These are phyloP conservation scores for Tyrannus savana DNA, from an alignment of 2,113 vertebrate genomes.

Conservation along the genomic window DNA sequence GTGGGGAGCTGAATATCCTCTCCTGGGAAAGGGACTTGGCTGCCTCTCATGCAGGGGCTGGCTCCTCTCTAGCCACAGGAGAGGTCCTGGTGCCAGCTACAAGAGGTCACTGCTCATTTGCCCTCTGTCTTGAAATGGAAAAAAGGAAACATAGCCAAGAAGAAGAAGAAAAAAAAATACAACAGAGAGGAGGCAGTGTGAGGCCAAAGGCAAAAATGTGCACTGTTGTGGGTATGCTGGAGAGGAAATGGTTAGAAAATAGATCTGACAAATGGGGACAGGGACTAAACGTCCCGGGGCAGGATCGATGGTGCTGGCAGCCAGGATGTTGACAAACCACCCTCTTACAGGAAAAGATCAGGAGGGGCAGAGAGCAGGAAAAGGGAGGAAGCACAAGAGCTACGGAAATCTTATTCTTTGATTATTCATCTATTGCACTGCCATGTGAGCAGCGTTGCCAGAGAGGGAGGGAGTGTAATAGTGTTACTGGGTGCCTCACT, in stretches of 20 bases:
- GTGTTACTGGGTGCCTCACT: not conserved
- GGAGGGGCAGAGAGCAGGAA: not conserved
- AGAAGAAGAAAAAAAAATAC: not conserved
- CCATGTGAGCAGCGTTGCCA: not conserved
- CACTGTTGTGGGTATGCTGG: not conserved
- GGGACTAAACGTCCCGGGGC: not conserved
- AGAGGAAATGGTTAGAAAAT: slow-evolving; percentile 4
- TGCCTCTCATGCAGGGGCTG: not conserved
- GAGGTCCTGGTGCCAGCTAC: slow-evolving; percentile 42
- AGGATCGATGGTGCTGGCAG: not conserved
- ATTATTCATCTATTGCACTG: not conserved
- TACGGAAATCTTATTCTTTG: not conserved
- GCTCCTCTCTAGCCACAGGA: slow-evolving; percentile 8
- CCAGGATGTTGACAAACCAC: not conserved
- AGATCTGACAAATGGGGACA: not conserved
- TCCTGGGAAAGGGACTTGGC: slow-evolving; percentile 35
- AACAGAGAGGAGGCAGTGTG: not conserved
- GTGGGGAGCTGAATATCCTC: not conserved
- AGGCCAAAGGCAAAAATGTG: slow-evolving; percentile 22
- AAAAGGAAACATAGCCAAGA: slow-evolving; percentile 14
- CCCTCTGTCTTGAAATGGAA: slow-evolving; percentile 38
- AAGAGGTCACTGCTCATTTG: slow-evolving; percentile 54
- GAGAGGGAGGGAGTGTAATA: not conserved
- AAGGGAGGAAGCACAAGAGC: not conserved
- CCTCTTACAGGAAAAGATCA: not conserved